phyloP scores from a whole-genome alignment of 2,113 vertebrate species.

The Bubo scandiacus region DNA sequence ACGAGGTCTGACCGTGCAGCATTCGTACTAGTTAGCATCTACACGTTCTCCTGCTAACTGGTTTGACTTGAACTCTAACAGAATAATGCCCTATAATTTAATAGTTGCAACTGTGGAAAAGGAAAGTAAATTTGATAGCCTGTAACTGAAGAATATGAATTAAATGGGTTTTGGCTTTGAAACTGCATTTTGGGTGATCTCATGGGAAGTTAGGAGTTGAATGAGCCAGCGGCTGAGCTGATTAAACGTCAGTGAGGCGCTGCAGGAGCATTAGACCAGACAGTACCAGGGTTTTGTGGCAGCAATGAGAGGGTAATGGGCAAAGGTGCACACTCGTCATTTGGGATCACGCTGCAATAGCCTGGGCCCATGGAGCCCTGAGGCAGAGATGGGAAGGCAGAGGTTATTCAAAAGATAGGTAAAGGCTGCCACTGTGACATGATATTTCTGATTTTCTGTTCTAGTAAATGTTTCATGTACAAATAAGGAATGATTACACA shows the following conservation, averaged over 20 bases:
- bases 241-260: accelerated
- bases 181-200: neutral
- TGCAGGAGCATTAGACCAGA: neutral
- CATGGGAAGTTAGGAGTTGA: neutral
- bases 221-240: accelerated
- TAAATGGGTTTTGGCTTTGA: neutral
- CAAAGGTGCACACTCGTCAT: accelerated
- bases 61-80: neutral
- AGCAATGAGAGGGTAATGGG: neutral
- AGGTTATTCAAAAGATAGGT: neutral
- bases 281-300: neutral
- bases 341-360: accelerated
- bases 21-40: neutral
- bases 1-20: neutral
- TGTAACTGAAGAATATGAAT: neutral
- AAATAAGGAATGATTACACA: neutral
- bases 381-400: neutral
- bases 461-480: neutral
- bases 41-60: neutral
- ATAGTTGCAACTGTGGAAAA: neutral
- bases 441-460: neutral
- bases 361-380: neutral
- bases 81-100: neutral
- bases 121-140: neutral
- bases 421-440: neutral